phyloP scores from a whole-genome alignment of 2,888 invertebrate genomes.

The Diplazon laetatorius region DNA sequence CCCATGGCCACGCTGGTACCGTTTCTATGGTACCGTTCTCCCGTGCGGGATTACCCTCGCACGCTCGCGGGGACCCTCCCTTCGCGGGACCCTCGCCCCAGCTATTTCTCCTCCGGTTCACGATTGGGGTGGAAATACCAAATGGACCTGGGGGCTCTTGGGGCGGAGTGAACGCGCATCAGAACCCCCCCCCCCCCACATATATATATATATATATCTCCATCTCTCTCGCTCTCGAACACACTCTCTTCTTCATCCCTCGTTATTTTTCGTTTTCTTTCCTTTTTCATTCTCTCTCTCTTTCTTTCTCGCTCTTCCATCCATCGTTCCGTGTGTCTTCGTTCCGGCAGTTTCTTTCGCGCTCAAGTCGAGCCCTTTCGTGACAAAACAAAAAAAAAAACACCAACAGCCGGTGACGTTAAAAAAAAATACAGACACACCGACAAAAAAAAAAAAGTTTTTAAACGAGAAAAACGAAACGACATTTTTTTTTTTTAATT shows the following conservation, averaged over 20 bases:
- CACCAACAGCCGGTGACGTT: too few species aligned
- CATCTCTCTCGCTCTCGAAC: too few species aligned
- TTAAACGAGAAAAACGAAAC: background rate
- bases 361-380: background rate
- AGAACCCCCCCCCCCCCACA: background rate
- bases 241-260: constrained; percentile 21
- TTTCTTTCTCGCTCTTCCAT: background rate
- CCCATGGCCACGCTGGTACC: constrained; percentile 77
- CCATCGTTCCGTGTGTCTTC: background rate
- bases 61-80: constrained; percentile 37
- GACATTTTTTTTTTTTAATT: too few species aligned
- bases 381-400: background rate
- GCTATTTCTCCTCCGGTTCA: constrained; percentile 49
- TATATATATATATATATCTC: too few species aligned
- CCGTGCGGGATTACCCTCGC: constrained; percentile 78
- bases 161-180: constrained; percentile 33
- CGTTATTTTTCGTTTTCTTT: background rate
- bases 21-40: constrained; percentile 81
- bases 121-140: constrained; percentile 52
- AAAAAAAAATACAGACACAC: background rate
- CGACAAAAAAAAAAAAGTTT: background rate
- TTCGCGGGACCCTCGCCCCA: constrained; percentile 22
- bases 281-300: background rate
- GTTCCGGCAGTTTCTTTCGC: background rate
- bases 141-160: constrained; percentile 50